These are phyloP conservation scores for Aphaenogaster ashmeadi DNA, from an alignment of 1,140 invertebrate genomes.

Conservation along the genomic window DNA sequence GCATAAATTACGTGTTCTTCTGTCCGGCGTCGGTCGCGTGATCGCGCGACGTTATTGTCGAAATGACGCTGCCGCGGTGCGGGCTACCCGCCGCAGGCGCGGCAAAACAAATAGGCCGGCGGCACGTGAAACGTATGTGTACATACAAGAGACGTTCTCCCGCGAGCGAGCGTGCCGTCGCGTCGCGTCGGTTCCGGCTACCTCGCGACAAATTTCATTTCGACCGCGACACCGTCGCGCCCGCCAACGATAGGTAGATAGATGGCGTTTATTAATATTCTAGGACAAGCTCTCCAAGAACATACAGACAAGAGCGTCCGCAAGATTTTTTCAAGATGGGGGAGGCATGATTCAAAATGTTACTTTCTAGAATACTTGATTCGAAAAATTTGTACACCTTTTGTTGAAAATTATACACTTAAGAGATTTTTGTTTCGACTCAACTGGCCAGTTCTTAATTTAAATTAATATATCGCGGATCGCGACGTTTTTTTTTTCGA, in stretches of 20 bases:
- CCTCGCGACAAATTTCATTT: constrained; percentile 19
- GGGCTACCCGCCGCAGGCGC: constrained; percentile 63
- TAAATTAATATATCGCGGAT: too few relatives aligned
- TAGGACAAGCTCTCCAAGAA: too few relatives aligned
- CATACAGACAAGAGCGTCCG: too few relatives aligned
- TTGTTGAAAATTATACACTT: too few relatives aligned
- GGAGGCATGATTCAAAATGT: too few relatives aligned
- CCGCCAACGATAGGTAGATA: background rate
- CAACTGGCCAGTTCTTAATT: too few relatives aligned
- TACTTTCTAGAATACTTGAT: too few relatives aligned
- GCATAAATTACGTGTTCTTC: constrained; percentile 74
- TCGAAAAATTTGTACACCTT: too few relatives aligned
- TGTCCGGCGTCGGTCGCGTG: constrained; percentile 66
- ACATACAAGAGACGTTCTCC: constrained; percentile 60
- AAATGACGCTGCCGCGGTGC: constrained; percentile 67
- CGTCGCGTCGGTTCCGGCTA: background rate
- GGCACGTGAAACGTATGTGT: constrained; percentile 65
- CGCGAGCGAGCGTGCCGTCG: constrained; percentile 32
- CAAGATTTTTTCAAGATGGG: too few relatives aligned
- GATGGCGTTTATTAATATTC: too few relatives aligned
- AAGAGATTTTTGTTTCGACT: too few relatives aligned
- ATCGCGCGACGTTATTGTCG: constrained; percentile 71
- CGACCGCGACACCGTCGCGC: background rate
- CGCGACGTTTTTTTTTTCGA: too few relatives aligned
- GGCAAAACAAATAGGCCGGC: constrained; percentile 74